Conservation (phyloP, 2,888 invertebrate species). For the Epinotia brunnichana region DNA sequence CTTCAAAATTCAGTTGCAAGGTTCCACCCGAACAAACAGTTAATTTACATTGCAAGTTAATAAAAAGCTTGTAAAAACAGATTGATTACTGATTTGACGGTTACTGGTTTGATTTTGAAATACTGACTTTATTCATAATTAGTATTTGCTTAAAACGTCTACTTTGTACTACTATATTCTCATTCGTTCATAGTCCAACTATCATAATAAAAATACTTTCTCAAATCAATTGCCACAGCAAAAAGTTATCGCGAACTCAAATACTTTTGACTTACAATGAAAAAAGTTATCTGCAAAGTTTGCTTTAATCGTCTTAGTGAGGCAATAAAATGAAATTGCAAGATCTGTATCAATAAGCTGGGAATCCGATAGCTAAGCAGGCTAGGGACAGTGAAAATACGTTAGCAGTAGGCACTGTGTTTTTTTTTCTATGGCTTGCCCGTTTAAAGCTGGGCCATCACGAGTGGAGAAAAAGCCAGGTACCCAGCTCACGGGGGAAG, state of each 20-base stretch:
- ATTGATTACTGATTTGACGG: too few relatives aligned
- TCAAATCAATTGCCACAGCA: not conserved
- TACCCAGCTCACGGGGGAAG: too few relatives aligned
- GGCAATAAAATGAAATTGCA: conserved; percentile 35
- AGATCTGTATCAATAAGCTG: conserved; percentile 27
- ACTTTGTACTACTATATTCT: too few relatives aligned
- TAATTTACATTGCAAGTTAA: too few relatives aligned
- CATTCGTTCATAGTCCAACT: not conserved
- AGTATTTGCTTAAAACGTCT: too few relatives aligned
- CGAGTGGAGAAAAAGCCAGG: not conserved
- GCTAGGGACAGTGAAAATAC: not conserved
- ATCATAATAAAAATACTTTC: conserved; percentile 4
- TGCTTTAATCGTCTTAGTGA: conserved; percentile 29
- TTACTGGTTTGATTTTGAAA: too few relatives aligned
- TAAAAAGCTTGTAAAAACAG: too few relatives aligned
- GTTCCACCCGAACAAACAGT: too few relatives aligned
- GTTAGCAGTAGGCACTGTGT: not conserved
- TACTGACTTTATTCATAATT: too few relatives aligned
- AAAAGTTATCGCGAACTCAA: conserved; percentile 21
- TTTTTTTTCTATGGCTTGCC: not conserved
- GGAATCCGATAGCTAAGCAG: conserved; percentile 24
- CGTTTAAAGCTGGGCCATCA: not conserved
- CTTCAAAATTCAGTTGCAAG: too few relatives aligned
- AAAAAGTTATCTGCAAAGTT: conserved; percentile 30
- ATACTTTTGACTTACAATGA: conserved; percentile 34